Percentiles rank a stretch among this genome's conserved stretches.
Evolutionary conservation across 2,888 invertebrate genomes (phyloP).

Genomic region (Tinea pellionella): DNA sequence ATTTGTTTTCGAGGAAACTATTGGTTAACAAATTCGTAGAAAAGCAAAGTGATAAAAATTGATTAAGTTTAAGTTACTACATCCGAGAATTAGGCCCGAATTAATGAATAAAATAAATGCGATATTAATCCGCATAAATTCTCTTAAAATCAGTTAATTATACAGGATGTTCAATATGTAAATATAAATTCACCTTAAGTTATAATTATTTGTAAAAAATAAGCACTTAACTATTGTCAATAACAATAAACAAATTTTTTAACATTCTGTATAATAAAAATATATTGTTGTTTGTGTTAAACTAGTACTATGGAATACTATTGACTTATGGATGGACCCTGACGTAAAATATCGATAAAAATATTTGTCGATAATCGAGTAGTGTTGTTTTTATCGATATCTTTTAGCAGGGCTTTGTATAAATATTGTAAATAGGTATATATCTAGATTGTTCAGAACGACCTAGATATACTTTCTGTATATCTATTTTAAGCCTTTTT

Average conservation of each 20-base stretch:
- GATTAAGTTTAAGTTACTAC: too few relatives aligned
- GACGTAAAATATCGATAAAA: neutral
- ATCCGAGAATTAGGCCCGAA: too few relatives aligned
- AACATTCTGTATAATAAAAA: neutral
- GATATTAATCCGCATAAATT: too few relatives aligned
- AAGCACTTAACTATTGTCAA: neutral
- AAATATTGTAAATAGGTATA: slow-evolving; percentile 5
- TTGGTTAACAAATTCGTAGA: too few relatives aligned
- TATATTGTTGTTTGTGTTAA: neutral
- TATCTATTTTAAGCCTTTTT: neutral
- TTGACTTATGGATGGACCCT: neutral
- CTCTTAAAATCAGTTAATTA: too few relatives aligned
- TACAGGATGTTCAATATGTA: neutral
- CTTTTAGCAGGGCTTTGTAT: neutral
- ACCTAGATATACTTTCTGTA: neutral
- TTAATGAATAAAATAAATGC: too few relatives aligned
- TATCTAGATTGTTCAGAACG: neutral
- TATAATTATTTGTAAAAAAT: neutral
- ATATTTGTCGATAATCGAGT: neutral
- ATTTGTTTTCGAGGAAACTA: too few relatives aligned
- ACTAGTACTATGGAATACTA: slow-evolving; percentile 1
- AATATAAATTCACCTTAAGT: neutral
- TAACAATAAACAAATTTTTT: neutral
- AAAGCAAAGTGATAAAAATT: too few relatives aligned
- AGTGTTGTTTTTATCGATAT: neutral